Conservation (phyloP, 2,797 vertebrate species). For the Leucoraja ocellata region DNA sequence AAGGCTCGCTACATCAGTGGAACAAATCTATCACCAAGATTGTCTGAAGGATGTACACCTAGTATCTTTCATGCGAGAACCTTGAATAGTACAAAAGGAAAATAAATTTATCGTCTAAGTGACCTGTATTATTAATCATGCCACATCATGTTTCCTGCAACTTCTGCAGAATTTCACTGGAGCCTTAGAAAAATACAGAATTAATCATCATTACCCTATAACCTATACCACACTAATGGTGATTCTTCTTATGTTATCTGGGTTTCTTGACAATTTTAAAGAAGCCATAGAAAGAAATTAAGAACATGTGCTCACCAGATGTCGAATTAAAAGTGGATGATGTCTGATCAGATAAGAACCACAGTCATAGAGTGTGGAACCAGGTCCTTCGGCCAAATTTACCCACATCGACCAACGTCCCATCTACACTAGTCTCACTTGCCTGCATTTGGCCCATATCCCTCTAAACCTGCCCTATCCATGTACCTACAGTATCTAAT, state of each 20-base stretch:
- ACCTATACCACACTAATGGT: neutral
- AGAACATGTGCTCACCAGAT: neutral
- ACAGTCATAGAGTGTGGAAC: too few relatives aligned
- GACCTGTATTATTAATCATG: neutral
- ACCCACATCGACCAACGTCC: too few relatives aligned
- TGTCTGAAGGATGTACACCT: neutral
- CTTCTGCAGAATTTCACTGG: neutral
- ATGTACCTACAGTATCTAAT: too few relatives aligned
- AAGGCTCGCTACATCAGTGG: neutral
- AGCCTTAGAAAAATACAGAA: neutral
- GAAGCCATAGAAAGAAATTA: neutral
- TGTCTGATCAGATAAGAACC: neutral
- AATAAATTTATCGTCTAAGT: neutral
- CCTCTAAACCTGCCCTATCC: too few relatives aligned
- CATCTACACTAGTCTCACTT: too few relatives aligned
- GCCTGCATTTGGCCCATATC: too few relatives aligned
- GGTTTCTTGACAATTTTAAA: neutral
- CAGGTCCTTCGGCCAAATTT: too few relatives aligned
- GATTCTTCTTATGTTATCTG: neutral
- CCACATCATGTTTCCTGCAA: too few relatives aligned
- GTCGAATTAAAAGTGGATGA: neutral
- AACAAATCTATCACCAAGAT: neutral
- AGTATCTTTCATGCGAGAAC: neutral
- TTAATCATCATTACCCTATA: neutral
- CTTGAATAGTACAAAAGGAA: neutral